Conservation (phyloP, 2,888 invertebrate genomes). For the Harpalus rubripes region DNA sequence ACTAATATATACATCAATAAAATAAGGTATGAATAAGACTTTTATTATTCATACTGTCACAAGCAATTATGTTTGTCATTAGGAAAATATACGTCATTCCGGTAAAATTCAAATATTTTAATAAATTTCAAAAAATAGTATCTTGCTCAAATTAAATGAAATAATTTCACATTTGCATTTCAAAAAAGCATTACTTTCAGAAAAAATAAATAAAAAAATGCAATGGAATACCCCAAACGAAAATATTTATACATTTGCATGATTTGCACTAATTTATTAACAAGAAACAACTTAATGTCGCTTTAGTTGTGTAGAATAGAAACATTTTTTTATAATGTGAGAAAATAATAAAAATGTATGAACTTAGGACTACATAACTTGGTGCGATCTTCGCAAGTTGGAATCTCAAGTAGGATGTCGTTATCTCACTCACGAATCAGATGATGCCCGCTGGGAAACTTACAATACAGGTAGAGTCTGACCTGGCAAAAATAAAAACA, state of each 20-base stretch:
- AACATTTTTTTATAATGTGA: not conserved
- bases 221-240: not conserved
- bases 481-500: conserved; percentile 75
- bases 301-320: conserved; percentile 16
- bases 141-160: too few relatives aligned
- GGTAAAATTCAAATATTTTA: too few relatives aligned
- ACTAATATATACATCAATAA: too few relatives aligned
- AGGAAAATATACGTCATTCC: too few relatives aligned
- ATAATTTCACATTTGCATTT: too few relatives aligned
- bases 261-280: not conserved
- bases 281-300: not conserved
- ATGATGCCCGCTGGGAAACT: conserved; percentile 93
- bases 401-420: conserved; percentile 88
- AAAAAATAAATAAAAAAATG: too few relatives aligned
- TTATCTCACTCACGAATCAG: conserved; percentile 94
- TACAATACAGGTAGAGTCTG: conserved; percentile 75
- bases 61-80: too few relatives aligned
- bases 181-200: too few relatives aligned
- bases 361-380: conserved; percentile 90
- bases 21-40: too few relatives aligned
- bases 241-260: not conserved
- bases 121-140: too few relatives aligned
- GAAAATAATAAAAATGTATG: conserved; percentile 33
- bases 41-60: too few relatives aligned
- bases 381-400: conserved; percentile 94